These are phyloP conservation scores for Julus scanicus DNA, from an alignment of 2,888 invertebrate species.

Conservation along the genomic window DNA sequence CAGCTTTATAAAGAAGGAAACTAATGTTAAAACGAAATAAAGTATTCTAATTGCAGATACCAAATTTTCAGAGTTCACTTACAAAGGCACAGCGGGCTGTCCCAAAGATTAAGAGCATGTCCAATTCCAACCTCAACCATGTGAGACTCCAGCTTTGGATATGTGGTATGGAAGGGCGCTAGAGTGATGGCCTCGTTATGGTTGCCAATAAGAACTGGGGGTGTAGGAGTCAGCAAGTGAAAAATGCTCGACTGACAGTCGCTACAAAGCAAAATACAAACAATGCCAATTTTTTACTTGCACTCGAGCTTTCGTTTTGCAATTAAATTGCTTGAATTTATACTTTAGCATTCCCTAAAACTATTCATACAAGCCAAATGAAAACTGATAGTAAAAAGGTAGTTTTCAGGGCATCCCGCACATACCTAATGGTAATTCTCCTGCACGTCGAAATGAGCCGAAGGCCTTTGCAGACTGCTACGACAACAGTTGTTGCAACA, in stretches of 20 bases:
- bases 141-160: conserved; percentile 66
- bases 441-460: conserved; percentile 65
- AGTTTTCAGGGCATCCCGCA: neutral
- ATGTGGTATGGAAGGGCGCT: conserved; percentile 67
- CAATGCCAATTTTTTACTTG: neutral
- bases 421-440: conserved; percentile 62
- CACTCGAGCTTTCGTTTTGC: too few species aligned
- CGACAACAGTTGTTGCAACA: conserved; percentile 65
- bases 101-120: conserved; percentile 66
- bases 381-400: too few species aligned
- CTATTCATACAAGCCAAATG: too few species aligned
- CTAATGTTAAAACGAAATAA: neutral
- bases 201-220: conserved; percentile 66
- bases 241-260: conserved; percentile 65
- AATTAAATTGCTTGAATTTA: neutral
- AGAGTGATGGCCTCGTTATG: conserved; percentile 64
- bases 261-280: conserved; percentile 60
- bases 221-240: conserved; percentile 66
- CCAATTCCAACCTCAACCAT: conserved; percentile 64
- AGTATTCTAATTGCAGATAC: neutral
- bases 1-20: conserved; percentile 54
- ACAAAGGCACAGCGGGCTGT: conserved; percentile 66
- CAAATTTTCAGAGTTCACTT: conserved; percentile 36
- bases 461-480: conserved; percentile 66
- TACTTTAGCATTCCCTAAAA: too few species aligned